Evolutionary conservation across 2,113 vertebrate species (phyloP), one percentile per base, ranked within the genome.

Genomic region (Muntiacus muntjak): DNA sequence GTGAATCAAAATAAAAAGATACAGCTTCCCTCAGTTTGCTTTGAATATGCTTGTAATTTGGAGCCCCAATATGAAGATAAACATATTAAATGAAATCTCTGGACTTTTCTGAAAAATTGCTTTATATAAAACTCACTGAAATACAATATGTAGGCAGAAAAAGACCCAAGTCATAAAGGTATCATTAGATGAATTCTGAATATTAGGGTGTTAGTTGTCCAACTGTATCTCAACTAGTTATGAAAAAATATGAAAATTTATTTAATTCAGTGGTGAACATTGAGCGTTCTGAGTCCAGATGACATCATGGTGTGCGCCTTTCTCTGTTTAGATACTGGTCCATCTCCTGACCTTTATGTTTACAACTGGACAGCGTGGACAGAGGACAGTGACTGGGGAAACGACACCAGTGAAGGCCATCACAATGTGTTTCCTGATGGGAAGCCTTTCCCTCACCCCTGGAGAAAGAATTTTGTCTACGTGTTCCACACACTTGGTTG

Each of bases 361-460:
- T 99, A 99, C 97, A 99, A 99, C 98, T 99, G 99, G 99, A 99
- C 99, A 6, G 98, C 99, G 52, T 99, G 99, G 99, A 94, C 99
- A 6, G 99, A 99, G n/a, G 99, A 98, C 86, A 99, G 99, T 1
- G 98, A 98, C 86, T 99, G 98, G 97, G 99, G 98, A 92, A 99
- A 99, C 85, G 99, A 99, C 76, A 94, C 95, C 1, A 74, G 98
- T 92, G 87, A 97, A 4, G 97, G 85, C 40, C 98, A 97, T 47
- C 98, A 99, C 64, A 98, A 99, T 0, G 95, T 99, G 60, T 99
- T 99, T 95, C 99, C 99, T 1, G 99, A 99, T 2, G 99, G 99
- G 60, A 99, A 95, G 97, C 99, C 99, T 36, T 99, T 99, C 97
- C 99, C 99, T 54, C 99, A 98, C 96, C 98, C 97, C 91, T 98